Evolutionary conservation across 2,888 invertebrate species (phyloP).

Genomic region (Beris morrisii): DNA sequence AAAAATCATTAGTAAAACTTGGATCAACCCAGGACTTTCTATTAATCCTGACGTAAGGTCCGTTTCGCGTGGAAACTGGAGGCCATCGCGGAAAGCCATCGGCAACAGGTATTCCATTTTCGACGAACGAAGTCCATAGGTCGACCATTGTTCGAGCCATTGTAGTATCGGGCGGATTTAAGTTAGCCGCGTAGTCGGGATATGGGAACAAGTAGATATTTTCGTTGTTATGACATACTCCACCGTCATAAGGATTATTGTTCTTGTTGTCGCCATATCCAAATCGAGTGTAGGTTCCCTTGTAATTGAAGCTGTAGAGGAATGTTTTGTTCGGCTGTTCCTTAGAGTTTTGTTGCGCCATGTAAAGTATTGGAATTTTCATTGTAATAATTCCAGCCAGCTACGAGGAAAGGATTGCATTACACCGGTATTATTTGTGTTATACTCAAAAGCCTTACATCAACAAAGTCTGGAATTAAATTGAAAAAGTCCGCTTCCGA

Average conservation of each 20-base stretch:
- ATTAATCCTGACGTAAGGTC: conserved; percentile 27
- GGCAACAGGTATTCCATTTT: conserved; percentile 44
- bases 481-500: conserved; percentile 29
- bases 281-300: conserved; percentile 34
- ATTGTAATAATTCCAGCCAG: conserved; percentile 33
- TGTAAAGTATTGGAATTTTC: conserved; percentile 28
- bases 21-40: conserved; percentile 23
- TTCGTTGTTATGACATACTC: conserved; percentile 64
- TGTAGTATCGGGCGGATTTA: conserved; percentile 51
- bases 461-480: conserved; percentile 34
- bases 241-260: conserved; percentile 40
- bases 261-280: conserved; percentile 33
- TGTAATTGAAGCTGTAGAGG: conserved; percentile 35
- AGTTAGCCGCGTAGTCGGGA: conserved; percentile 46
- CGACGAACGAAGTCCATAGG: conserved; percentile 54
- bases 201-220: conserved; percentile 61
- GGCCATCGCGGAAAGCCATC: conserved; percentile 18
- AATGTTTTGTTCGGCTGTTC: conserved; percentile 17
- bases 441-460: conserved; percentile 20
- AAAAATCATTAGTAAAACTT: conserved; percentile 23
- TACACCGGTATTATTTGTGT: background rate
- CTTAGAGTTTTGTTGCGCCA: conserved; percentile 16
- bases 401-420: conserved; percentile 9
- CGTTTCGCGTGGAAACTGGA: conserved; percentile 20
- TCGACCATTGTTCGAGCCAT: conserved; percentile 55